A percentile compares a stretch with the other conserved stretches of the same genome.
phyloP scores from a whole-genome alignment of 2,888 invertebrate species.

The Pollenia amentaria region DNA sequence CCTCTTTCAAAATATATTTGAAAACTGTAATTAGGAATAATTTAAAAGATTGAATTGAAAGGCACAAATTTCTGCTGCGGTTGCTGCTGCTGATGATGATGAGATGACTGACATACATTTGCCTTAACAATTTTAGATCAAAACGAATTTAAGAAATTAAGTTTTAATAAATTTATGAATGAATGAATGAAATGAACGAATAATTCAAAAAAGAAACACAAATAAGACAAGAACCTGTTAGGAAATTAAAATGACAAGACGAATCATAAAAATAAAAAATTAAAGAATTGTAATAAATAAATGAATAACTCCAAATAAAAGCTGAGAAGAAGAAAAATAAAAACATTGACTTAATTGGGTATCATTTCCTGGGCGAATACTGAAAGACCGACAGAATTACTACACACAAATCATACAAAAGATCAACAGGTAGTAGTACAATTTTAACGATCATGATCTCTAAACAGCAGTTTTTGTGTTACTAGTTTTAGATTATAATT shows the following conservation, averaged over 20 bases:
- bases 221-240: conserved; percentile 53
- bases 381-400: conserved; percentile 2
- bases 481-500: conserved; percentile 5
- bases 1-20: conserved; percentile 4
- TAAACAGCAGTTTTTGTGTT: not conserved
- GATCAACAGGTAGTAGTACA: not conserved
- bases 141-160: conserved; percentile 10
- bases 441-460: conserved; percentile 24
- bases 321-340: conserved; percentile 32
- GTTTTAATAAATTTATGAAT: conserved; percentile 67
- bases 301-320: conserved; percentile 11
- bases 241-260: conserved; percentile 45
- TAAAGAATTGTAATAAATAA: conserved; percentile 45
- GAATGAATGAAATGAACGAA: conserved; percentile 50
- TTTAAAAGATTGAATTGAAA: conserved; percentile 37
- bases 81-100: conserved; percentile 24
- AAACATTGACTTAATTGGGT: conserved; percentile 83
- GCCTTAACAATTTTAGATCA: conserved; percentile 1
- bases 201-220: not conserved
- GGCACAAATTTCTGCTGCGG: conserved; percentile 2
- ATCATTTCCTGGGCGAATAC: conserved; percentile 83
- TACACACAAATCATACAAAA: not conserved
- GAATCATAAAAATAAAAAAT: conserved; percentile 25
- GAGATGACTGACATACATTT: conserved; percentile 46
- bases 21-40: conserved; percentile 57